A percentile compares a stretch with the other conserved stretches of the same genome.
Conservation (phyloP, 1,140 invertebrate species). For the Colletes latitarsis region DNA sequence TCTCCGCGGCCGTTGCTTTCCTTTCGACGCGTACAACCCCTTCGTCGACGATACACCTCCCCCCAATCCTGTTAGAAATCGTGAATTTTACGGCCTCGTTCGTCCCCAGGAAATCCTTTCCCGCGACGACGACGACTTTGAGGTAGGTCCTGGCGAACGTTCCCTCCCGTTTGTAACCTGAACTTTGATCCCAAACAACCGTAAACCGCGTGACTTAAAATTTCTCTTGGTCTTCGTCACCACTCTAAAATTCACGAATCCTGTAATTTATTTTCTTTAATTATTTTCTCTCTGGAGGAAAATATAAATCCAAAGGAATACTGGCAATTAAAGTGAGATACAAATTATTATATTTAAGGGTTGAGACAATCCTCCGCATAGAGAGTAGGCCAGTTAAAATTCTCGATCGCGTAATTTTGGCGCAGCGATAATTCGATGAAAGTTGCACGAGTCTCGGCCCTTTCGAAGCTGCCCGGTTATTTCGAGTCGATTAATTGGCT, state of each 20-base stretch:
- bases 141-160: constrained; percentile 59
- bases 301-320: no score
- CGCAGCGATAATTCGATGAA: not conserved
- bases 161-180: not conserved
- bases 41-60: not conserved
- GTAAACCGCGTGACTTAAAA: no score
- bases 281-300: no score
- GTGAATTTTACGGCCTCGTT: constrained; percentile 26
- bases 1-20: constrained; percentile 26
- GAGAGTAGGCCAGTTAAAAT: constrained; percentile 16
- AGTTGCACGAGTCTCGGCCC: not conserved
- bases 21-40: constrained; percentile 18
- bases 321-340: no score
- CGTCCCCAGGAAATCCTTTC: no score
- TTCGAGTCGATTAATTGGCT: constrained; percentile 62
- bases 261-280: no score
- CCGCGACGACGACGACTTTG: constrained; percentile 45
- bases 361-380: no score
- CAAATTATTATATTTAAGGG: no score
- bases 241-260: no score
- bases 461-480: constrained; percentile 36
- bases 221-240: no score
- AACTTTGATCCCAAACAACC: no score
- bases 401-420: not conserved
- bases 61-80: not conserved